Conservation (phyloP, 2,888 invertebrate genomes). For the Coleophora flavipennella region DNA sequence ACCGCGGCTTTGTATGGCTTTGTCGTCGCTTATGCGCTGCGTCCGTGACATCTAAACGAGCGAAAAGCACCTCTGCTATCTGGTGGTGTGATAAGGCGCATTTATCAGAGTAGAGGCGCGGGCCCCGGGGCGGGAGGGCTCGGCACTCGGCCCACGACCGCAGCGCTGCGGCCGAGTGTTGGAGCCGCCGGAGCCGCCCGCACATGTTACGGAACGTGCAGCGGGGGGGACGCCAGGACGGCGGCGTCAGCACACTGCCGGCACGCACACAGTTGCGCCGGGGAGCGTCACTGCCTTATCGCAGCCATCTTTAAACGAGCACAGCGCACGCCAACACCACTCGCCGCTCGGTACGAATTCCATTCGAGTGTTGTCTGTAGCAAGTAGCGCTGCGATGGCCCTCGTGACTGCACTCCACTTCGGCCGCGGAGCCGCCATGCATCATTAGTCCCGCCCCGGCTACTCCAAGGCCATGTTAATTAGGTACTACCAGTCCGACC, state of each 20-base stretch:
- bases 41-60: conserved; percentile 68
- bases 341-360: conserved; percentile 62
- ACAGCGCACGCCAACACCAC: conserved; percentile 64
- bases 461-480: conserved; percentile 59
- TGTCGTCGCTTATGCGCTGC: conserved; percentile 26
- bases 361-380: conserved; percentile 49
- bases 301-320: conserved; percentile 70
- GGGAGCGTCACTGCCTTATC: conserved; percentile 67
- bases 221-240: conserved; percentile 38
- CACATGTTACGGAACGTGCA: conserved; percentile 69
- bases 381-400: conserved; percentile 29
- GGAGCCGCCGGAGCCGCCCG: conserved; percentile 37
- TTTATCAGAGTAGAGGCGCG: conserved; percentile 39
- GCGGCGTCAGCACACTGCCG: conserved; percentile 38
- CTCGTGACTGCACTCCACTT: conserved; percentile 46
- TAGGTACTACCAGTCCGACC: conserved; percentile 41
- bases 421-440: conserved; percentile 31
- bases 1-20: conserved; percentile 27
- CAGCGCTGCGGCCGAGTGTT: conserved; percentile 40
- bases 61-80: conserved; percentile 68
- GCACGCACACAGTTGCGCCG: conserved; percentile 57
- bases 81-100: conserved; percentile 61
- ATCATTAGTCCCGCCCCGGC: conserved; percentile 26
- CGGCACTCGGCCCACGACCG: conserved; percentile 35
- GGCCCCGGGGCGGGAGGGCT: conserved; percentile 51